Evolutionary conservation across 2,888 invertebrate species (phyloP), one percentile per base, ranked within the genome.

Genomic region (Orthosia incerta): DNA sequence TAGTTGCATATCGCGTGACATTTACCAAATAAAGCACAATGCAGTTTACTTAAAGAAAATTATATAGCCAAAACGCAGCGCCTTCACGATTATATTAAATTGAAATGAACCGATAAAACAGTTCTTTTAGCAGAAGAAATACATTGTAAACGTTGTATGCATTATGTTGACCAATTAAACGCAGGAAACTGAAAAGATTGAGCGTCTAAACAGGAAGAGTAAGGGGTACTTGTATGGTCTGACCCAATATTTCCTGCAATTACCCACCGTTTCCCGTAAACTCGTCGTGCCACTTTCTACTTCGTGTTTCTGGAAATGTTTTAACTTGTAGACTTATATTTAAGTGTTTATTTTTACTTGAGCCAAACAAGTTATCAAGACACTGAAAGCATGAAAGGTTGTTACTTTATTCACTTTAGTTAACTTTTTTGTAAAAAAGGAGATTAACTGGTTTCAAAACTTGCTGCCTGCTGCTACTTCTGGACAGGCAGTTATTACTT

Each of bases 221-320:
- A 75, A 68, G 64, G 79, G 76, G 77, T 82, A 75, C 75, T 66
- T 66, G 79, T 76, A 78, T 78, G 77, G 71, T 66, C 74, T 85
- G 83, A 85, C 83, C 83, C 79, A 85, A 85, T 86, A 81, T 89
- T 90, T 91, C 92, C 92, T 91, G 93, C 86, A 89, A 91, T 90
- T 88, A 89, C 80, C 79, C 60, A 85, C 83, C 85, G 87, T 88
- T 92, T 89, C 89, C 91, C 87, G 86, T 86, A 82, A 86, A 89
- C 88, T 87, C 86, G 89, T 85, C 85, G 83, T 80, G 83, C 90
- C 87, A 91, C 92, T 92, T 93, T 93, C 91, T 90, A 91, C 86
- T 80, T 82, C 76, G 66, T 81, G 86, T 78, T 86, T 84, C 87
- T 87, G 82, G 78, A 87, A 86, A 86, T 75, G 71, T 83, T 86